phyloP scores from a whole-genome alignment of 1,140 invertebrate genomes.

The Centruroides vittatus region DNA sequence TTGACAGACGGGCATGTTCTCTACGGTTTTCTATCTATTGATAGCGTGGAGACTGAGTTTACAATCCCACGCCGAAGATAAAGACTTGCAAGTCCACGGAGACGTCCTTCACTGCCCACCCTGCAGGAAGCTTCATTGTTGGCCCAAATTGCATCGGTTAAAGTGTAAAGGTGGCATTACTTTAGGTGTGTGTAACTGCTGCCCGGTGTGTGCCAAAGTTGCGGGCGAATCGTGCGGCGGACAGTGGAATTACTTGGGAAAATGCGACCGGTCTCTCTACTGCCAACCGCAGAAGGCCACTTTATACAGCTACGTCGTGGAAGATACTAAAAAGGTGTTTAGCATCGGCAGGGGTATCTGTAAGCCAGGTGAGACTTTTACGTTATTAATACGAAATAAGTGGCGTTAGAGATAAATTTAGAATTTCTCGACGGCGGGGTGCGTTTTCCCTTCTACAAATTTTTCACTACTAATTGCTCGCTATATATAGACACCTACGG shows the following conservation, averaged over 20 bases:
- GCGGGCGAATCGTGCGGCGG: slow-evolving; percentile 26
- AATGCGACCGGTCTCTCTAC: slow-evolving; percentile 25
- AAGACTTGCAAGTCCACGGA: too few relatives aligned
- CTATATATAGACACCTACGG: too few relatives aligned
- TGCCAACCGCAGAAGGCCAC: slow-evolving; percentile 18
- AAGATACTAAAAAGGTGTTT: not conserved
- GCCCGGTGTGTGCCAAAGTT: slow-evolving; percentile 26
- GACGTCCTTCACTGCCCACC: slow-evolving; percentile 21
- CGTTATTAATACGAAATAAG: too few relatives aligned
- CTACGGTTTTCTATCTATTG: too few relatives aligned
- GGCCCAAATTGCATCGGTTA: slow-evolving; percentile 17
- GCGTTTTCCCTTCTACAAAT: too few relatives aligned
- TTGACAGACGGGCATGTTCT: too few relatives aligned
- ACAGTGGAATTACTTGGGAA: slow-evolving; percentile 25
- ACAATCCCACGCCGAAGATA: too few relatives aligned
- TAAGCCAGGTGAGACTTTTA: slow-evolving; percentile 6
- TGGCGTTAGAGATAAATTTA: too few relatives aligned
- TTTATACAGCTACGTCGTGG: not conserved
- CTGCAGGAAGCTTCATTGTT: slow-evolving; percentile 26
- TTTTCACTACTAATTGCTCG: too few relatives aligned
- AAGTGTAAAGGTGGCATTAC: slow-evolving; percentile 24
- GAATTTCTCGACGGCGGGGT: too few relatives aligned
- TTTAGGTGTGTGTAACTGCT: slow-evolving; percentile 27
- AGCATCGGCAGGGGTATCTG: slow-evolving; percentile 7
- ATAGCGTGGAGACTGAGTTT: too few relatives aligned